A percentile compares a stretch with the other conserved stretches of the same genome.
Conservation (phyloP, 2,797 vertebrate genomes). For the Spizella passerina region DNA sequence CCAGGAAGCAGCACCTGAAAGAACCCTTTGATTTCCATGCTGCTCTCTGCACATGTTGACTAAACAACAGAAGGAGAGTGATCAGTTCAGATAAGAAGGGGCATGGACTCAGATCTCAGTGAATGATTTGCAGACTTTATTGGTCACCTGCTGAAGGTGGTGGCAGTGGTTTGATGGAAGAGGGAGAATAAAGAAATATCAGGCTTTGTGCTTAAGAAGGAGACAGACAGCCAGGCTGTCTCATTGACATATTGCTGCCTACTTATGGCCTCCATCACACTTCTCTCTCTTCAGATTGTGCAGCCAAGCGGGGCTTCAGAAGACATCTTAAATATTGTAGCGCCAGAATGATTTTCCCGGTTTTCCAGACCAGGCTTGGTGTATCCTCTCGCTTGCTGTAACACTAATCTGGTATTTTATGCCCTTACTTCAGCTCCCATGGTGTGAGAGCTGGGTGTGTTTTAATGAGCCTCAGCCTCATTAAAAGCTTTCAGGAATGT, state of each 20-base stretch:
- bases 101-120: not conserved
- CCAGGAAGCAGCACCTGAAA: not conserved
- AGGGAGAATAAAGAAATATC: not conserved
- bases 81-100: not conserved
- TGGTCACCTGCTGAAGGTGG: not conserved
- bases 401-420: conserved; percentile 21
- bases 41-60: not conserved
- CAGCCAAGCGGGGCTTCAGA: not conserved
- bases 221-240: not conserved
- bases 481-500: conserved; percentile 44
- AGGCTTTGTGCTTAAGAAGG: not conserved
- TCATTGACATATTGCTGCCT: not conserved
- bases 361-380: not conserved
- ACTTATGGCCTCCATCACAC: not conserved
- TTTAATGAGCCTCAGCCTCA: conserved; percentile 39
- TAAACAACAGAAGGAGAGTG: not conserved
- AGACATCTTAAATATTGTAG: not conserved
- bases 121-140: not conserved
- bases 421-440: not conserved
- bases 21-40: not conserved
- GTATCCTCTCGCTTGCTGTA: not conserved
- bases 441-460: conserved; percentile 23
- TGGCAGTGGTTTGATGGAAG: not conserved
- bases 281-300: not conserved
- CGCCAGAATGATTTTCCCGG: not conserved